phyloP scores from a whole-genome alignment of 1,140 invertebrate genomes.

The Brachionus plicatilis region DNA sequence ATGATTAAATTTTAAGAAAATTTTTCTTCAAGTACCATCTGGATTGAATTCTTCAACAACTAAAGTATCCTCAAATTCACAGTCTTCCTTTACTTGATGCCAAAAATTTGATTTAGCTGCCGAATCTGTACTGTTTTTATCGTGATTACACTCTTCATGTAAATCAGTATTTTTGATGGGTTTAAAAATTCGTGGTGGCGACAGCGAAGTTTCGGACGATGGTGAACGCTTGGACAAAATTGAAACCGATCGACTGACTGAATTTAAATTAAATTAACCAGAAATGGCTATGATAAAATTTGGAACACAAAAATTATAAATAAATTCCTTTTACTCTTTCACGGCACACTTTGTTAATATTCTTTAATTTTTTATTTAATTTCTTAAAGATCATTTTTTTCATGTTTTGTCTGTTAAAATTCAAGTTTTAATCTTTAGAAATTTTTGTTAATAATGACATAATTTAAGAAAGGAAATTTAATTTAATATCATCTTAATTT shows the following conservation, averaged over 20 bases:
- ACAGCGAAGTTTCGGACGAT: neutral
- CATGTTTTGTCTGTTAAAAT: too few relatives aligned
- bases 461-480: too few relatives aligned
- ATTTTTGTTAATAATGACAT: too few relatives aligned
- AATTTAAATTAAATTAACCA: neutral
- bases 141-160: neutral
- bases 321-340: neutral
- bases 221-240: neutral
- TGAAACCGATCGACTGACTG: constrained; percentile 31
- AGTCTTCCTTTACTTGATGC: neutral
- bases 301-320: too few relatives aligned
- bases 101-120: neutral
- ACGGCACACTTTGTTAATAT: too few relatives aligned
- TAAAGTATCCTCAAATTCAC: neutral
- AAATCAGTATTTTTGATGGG: neutral
- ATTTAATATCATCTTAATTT: too few relatives aligned
- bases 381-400: too few relatives aligned
- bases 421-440: too few relatives aligned
- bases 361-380: too few relatives aligned
- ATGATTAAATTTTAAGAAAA: neutral
- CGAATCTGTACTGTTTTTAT: neutral
- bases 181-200: neutral
- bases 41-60: neutral
- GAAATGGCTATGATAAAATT: too few relatives aligned
- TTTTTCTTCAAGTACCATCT: constrained; percentile 4